These are phyloP conservation scores for Selenia dentaria DNA, from an alignment of 2,888 invertebrate genomes.

Conservation along the genomic window DNA sequence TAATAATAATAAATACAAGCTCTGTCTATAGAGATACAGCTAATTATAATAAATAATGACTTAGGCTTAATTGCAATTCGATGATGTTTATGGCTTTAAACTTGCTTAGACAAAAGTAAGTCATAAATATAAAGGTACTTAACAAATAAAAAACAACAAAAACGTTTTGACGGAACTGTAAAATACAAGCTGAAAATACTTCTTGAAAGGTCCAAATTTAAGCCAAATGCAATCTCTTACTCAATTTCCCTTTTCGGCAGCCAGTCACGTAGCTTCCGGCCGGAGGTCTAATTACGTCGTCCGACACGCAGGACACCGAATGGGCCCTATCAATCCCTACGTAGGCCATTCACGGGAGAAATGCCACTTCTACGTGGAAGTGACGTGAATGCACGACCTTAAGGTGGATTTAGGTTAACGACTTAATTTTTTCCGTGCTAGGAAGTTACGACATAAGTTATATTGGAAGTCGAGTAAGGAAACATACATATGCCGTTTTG, in stretches of 20 bases:
- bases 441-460: constrained; percentile 9
- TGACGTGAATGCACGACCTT: constrained; percentile 21
- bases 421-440: constrained; percentile 16
- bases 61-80: too few relatives aligned
- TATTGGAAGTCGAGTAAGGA: background rate
- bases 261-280: constrained; percentile 31
- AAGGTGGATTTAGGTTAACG: constrained; percentile 18
- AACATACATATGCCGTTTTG: background rate
- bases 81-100: too few relatives aligned
- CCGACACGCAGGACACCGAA: constrained; percentile 38
- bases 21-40: too few relatives aligned
- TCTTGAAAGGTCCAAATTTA: background rate
- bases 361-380: constrained; percentile 33
- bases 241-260: constrained; percentile 6
- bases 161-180: too few relatives aligned
- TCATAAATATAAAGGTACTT: too few relatives aligned
- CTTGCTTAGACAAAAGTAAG: too few relatives aligned
- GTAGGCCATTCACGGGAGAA: constrained; percentile 43
- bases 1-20: too few relatives aligned
- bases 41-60: too few relatives aligned
- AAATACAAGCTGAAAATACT: too few relatives aligned
- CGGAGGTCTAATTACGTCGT: constrained; percentile 41
- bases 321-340: constrained; percentile 45
- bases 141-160: too few relatives aligned
- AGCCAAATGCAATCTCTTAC: constrained; percentile 1